phyloP scores from a whole-genome alignment of 2,113 vertebrate species.

The Cygnus buccinator region DNA sequence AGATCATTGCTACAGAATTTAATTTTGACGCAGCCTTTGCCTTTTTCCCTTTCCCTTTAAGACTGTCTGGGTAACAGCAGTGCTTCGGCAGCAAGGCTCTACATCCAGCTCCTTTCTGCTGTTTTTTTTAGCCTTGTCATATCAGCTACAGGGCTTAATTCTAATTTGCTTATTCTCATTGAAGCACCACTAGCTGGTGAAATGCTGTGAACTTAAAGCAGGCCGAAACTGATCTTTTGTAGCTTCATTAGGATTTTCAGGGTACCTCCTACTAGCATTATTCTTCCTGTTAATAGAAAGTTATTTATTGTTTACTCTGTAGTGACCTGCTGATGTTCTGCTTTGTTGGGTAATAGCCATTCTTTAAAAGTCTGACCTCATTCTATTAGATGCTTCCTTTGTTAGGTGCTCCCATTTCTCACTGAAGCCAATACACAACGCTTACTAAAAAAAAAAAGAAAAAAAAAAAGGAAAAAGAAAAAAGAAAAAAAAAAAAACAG shows the following conservation, averaged over 20 bases:
- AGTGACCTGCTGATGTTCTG: background rate
- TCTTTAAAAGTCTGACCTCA: conserved; percentile 51
- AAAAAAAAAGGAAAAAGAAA: background rate
- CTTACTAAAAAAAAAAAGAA: background rate
- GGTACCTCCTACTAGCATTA: background rate
- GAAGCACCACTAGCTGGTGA: background rate
- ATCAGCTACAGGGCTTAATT: background rate
- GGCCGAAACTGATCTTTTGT: background rate
- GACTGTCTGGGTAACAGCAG: background rate
- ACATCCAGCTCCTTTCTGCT: background rate
- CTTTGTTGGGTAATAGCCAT: background rate
- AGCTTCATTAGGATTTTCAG: background rate
- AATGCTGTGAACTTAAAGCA: background rate
- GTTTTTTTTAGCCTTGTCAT: background rate
- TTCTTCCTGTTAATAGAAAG: background rate
- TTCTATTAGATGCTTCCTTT: background rate
- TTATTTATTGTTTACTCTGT: background rate
- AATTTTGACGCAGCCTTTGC: background rate
- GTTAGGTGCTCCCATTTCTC: background rate
- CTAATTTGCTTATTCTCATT: background rate
- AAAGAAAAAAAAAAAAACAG: background rate
- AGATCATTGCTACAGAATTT: background rate
- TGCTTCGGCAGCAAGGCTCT: background rate
- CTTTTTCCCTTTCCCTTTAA: background rate
- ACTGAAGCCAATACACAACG: background rate